Evolutionary conservation across 1,140 invertebrate genomes (phyloP), one percentile per base, ranked within the genome.

Genomic region (Batillaria attramentaria): DNA sequence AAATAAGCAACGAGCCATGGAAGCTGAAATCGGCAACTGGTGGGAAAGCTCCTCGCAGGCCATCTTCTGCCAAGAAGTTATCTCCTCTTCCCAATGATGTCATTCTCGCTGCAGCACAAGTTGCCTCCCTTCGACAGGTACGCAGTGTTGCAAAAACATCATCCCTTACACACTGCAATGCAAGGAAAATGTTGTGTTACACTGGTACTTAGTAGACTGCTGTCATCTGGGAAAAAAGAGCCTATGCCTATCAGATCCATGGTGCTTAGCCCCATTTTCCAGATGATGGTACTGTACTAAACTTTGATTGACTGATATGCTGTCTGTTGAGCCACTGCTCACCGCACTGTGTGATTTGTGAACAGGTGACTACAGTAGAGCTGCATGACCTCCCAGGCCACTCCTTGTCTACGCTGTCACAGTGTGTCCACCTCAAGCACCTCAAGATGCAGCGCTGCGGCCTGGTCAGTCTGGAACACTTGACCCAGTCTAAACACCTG

Each of bases 1-100:
- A 88, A 85, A 80, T 89, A 0, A 87, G 86, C 65, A 88, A 87
- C 84, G 88, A 89, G 54, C 87, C 87, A n/a, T 88, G 87, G 87
- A 88, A 86, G 46, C 60, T 85, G 54, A 87, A 85, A 41, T 78
- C 50, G 54, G 43, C 74, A 13, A 75, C 72, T 13, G 70, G 77
- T 18, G 78, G 84, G 57, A 83, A 83, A 72, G 79, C 81, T 3
- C 69, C 79, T 0, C 83, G 86, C 24, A 80, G 87, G 70, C 87
- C 88, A 41, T 77, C 84, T 5, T 87, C 87, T 37, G 85, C 88
- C 8, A 89, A 89, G 69, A 87, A 87, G 68, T 69, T 89, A 43
- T 79, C 83, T 4, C 80, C 81, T 5, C 46, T 89, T n/a, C 70
- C 83, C 35, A 86, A 88, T 33, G 66, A 78, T 28, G 37, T 86